Evolutionary conservation across 2,888 invertebrate genomes (phyloP).

Genomic region (Dendrolimus houi): DNA sequence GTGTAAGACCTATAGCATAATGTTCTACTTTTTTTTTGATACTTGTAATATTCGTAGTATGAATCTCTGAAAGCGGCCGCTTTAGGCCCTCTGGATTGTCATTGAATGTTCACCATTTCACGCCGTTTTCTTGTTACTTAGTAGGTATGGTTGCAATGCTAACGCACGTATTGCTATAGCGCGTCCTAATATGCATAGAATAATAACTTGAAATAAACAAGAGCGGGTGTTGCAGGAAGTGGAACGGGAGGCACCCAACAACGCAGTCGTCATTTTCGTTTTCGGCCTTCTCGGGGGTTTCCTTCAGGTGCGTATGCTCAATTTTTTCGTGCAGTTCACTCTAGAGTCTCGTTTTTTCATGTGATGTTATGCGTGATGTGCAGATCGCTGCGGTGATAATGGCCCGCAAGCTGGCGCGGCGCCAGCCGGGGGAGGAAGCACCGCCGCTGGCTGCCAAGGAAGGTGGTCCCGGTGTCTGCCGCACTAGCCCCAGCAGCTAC

Average conservation of each 20-base stretch:
- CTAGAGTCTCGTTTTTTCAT: neutral
- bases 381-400: conserved; percentile 57
- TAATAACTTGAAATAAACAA: too few species aligned
- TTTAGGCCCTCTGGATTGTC: too few species aligned
- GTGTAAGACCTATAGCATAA: too few species aligned
- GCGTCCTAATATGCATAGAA: too few species aligned
- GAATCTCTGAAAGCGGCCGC: too few species aligned
- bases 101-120: too few species aligned
- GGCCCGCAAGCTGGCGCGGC: conserved; percentile 38
- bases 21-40: too few species aligned
- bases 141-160: too few species aligned
- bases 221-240: conserved; percentile 44
- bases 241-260: conserved; percentile 66
- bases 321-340: neutral
- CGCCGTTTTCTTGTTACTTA: too few species aligned
- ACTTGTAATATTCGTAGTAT: too few species aligned
- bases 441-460: conserved; percentile 11
- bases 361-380: too few species aligned
- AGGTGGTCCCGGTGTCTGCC: conserved; percentile 11
- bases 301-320: conserved; percentile 38
- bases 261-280: conserved; percentile 53
- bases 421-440: conserved; percentile 14
- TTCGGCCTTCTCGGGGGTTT: conserved; percentile 48
- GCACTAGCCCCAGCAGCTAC: conserved; percentile 11
- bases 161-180: too few species aligned